Conservation (phyloP, 2,797 vertebrate species). For the Hypotaenidia okinawae region DNA sequence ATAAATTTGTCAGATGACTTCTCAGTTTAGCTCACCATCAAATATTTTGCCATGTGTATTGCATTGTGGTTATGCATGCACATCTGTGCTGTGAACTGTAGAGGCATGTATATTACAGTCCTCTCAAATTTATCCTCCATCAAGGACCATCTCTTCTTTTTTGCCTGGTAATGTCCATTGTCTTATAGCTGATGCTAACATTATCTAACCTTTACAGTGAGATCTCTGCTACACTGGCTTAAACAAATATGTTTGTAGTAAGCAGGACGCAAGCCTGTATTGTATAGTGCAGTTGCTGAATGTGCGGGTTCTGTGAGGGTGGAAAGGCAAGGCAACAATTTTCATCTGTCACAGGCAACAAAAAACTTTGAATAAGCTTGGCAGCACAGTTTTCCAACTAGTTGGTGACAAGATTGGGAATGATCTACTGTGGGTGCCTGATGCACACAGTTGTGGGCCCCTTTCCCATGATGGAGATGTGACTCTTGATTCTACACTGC, state of each 20-base stretch:
- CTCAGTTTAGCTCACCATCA: conserved; percentile 6
- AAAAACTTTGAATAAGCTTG: neutral
- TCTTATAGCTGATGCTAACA: neutral
- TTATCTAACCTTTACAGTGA: neutral
- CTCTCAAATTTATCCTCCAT: neutral
- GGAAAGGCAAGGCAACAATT: neutral
- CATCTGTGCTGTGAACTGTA: neutral
- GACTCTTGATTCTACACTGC: neutral
- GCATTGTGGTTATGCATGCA: neutral
- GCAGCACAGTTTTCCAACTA: neutral
- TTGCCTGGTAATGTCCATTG: neutral
- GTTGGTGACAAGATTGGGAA: neutral
- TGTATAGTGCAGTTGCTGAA: neutral
- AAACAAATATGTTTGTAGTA: rapidly evolving
- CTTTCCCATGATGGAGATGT: neutral
- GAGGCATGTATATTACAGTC: neutral
- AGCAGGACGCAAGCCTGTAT: neutral
- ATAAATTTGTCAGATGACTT: neutral
- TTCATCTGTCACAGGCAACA: neutral
- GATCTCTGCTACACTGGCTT: neutral
- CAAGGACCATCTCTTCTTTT: neutral
- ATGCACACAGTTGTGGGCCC: neutral
- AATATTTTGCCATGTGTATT: neutral
- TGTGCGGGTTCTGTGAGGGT: neutral
- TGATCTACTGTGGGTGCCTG: neutral